A percentile compares a stretch with the other conserved stretches of the same genome.
Conservation (phyloP, 2,113 vertebrate genomes). For the Lasiurus borealis region DNA sequence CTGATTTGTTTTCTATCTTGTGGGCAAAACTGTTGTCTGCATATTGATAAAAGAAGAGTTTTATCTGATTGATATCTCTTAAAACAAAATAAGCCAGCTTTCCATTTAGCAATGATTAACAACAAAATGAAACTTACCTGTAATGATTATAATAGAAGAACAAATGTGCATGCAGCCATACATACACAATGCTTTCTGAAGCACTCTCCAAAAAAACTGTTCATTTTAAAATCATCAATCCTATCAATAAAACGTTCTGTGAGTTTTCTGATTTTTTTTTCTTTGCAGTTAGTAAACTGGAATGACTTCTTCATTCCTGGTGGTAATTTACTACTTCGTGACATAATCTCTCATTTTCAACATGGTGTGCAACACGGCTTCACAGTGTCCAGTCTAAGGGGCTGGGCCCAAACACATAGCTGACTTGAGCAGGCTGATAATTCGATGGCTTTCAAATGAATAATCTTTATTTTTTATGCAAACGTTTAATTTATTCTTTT, state of each 20-base stretch:
- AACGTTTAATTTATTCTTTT: background rate
- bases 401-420: background rate
- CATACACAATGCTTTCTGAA: background rate
- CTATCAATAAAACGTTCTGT: background rate
- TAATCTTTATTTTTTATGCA: background rate
- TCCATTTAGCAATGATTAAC: background rate
- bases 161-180: background rate
- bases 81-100: background rate
- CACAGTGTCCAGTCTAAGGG: background rate
- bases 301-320: background rate
- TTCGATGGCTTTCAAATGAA: background rate
- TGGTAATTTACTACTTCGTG: background rate
- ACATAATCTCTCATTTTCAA: background rate
- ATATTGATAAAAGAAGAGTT: background rate
- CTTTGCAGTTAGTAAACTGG: background rate
- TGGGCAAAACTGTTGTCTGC: background rate
- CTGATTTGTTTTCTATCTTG: background rate
- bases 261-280: background rate
- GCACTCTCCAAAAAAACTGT: background rate
- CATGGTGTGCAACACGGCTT: background rate
- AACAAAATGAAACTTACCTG: background rate
- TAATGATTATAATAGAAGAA: background rate
- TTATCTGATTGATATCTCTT: background rate
- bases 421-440: background rate
- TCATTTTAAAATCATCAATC: background rate